These are phyloP conservation scores for Maniola hyperantus DNA, from an alignment of 2,888 invertebrate species.

Conservation along the genomic window DNA sequence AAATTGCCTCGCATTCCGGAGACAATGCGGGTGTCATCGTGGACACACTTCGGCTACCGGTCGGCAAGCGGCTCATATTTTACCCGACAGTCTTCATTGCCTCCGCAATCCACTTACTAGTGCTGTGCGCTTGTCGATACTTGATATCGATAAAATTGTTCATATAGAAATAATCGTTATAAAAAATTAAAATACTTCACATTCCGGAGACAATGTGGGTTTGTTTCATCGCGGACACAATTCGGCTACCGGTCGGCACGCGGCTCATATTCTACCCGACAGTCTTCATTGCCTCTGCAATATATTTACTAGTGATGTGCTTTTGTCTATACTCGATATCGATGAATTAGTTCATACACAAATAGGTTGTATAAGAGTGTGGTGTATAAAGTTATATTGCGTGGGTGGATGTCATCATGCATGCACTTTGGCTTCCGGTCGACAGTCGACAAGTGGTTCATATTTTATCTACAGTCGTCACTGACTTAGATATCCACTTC, in stretches of 20 bases:
- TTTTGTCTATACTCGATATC: conserved; percentile 1
- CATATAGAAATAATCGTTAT: neutral
- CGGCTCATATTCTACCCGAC: conserved; percentile 78
- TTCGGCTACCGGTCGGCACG: conserved; percentile 69
- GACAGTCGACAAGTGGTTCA: conserved; percentile 68
- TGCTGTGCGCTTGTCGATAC: conserved; percentile 19
- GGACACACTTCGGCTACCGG: conserved; percentile 70
- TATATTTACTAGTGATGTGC: conserved; percentile 49
- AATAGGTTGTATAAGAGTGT: too few relatives aligned
- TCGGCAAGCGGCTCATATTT: conserved; percentile 74
- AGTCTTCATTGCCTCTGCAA: conserved; percentile 76
- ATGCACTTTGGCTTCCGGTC: conserved; percentile 71
- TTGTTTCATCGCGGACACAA: conserved; percentile 70
- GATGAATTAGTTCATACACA: neutral
- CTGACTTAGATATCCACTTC: conserved; percentile 60
- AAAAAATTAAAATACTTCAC: conserved; percentile 32
- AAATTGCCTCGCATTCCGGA: conserved; percentile 43
- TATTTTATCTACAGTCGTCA: conserved; percentile 81
- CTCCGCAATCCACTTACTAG: conserved; percentile 53
- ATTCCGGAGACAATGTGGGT: conserved; percentile 61
- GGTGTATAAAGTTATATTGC: too few relatives aligned
- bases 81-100: conserved; percentile 80
- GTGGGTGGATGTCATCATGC: conserved; percentile 72
- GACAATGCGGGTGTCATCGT: conserved; percentile 62
- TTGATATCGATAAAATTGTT: neutral